Conservation (phyloP, 2,797 vertebrate genomes). For the Aphelocoma californica region DNA sequence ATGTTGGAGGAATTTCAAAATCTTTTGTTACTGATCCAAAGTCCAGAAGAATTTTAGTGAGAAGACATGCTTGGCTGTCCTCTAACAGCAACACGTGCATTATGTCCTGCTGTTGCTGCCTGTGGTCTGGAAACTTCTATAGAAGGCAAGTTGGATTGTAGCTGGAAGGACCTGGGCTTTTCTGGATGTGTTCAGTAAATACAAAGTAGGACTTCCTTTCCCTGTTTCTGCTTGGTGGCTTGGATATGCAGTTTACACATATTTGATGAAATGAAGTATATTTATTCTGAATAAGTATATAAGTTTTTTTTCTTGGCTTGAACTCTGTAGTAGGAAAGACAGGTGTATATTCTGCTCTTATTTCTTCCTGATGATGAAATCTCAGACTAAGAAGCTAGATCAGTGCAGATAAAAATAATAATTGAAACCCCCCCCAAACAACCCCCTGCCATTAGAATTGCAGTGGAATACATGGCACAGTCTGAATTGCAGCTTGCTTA, state of each 20-base stretch:
- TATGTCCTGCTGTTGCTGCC: neutral
- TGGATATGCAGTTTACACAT: neutral
- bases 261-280: neutral
- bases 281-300: neutral
- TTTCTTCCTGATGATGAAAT: neutral
- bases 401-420: neutral
- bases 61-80: neutral
- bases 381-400: neutral
- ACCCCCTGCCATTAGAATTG: neutral
- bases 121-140: neutral
- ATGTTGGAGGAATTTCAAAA: neutral
- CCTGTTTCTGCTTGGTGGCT: neutral
- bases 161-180: neutral
- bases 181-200: neutral
- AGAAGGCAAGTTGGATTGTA: neutral
- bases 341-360: neutral
- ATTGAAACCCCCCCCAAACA: neutral
- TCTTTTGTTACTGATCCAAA: neutral
- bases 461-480: neutral
- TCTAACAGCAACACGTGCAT: rapidly evolving
- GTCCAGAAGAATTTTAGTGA: neutral
- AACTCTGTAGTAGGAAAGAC: neutral
- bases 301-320: neutral
- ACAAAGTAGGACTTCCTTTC: neutral
- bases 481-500: neutral